Evolutionary conservation across 2,113 vertebrate genomes (phyloP).

Genomic region (Pseudorasbora parva): DNA sequence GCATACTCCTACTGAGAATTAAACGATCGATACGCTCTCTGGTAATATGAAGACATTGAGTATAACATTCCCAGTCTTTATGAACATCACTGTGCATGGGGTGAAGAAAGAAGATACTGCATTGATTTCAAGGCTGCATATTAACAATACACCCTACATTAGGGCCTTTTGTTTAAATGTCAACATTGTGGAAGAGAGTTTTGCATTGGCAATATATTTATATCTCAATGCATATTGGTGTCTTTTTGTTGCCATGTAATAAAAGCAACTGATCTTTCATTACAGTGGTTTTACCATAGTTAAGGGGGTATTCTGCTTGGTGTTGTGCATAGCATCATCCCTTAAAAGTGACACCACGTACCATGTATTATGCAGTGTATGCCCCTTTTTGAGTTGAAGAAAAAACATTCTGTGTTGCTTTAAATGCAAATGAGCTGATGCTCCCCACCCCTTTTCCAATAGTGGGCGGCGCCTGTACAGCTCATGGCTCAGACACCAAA

Average conservation of each 20-base stretch:
- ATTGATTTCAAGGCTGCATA: constrained; percentile 28
- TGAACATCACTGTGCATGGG: neutral
- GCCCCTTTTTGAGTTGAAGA: too few species aligned
- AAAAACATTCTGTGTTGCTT: too few species aligned
- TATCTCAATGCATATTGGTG: neutral
- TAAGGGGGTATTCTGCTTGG: neutral
- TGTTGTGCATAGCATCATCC: neutral
- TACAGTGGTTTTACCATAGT: neutral
- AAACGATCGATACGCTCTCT: constrained; percentile 48
- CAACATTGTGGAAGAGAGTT: constrained; percentile 19
- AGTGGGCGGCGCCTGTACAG: too few species aligned
- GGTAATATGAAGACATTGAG: constrained; percentile 44
- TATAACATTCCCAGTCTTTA: constrained; percentile 31
- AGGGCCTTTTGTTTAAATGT: constrained; percentile 28
- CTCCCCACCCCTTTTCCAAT: too few species aligned
- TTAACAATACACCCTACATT: constrained; percentile 34
- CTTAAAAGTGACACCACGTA: too few species aligned
- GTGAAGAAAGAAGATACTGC: constrained; percentile 20
- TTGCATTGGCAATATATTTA: neutral
- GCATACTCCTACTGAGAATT: constrained; percentile 51
- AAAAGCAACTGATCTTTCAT: neutral
- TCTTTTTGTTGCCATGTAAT: constrained; percentile 5
- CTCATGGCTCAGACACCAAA: too few species aligned
- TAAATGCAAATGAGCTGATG: too few species aligned
- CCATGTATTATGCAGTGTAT: too few species aligned